Percentiles rank a stretch among this genome's conserved stretches.
Conservation (phyloP, 1,140 invertebrate species). For the Drosophila persimilis region DNA sequence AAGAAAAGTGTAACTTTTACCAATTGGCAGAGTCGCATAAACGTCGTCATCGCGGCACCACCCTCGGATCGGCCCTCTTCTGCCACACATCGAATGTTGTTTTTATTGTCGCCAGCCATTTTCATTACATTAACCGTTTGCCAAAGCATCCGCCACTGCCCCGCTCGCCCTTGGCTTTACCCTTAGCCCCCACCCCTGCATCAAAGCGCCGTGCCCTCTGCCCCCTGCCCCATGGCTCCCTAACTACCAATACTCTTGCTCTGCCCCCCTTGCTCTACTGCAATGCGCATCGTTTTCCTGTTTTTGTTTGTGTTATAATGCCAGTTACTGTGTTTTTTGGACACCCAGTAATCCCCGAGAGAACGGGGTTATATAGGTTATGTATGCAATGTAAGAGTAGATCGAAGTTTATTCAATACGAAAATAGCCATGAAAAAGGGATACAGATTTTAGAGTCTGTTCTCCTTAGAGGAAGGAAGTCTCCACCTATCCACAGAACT, state of each 20-base stretch:
- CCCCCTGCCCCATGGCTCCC: no score
- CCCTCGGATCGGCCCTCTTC: conserved; percentile 1
- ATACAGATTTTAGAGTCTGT: no score
- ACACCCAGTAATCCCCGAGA: no score
- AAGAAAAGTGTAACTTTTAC: conserved; percentile 34
- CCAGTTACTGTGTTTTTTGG: conserved; percentile 43
- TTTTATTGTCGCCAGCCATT: conserved; percentile 72
- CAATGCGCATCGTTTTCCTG: conserved; percentile 40
- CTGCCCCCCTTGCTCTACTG: background rate
- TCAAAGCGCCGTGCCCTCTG: no score
- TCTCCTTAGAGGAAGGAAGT: no score
- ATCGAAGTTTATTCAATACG: no score
- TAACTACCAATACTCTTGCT: no score
- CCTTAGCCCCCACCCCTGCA: no score
- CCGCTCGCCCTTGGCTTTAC: background rate
- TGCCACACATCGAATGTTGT: conserved; percentile 53
- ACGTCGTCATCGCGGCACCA: background rate
- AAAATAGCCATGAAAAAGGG: no score
- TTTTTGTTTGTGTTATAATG: conserved; percentile 53
- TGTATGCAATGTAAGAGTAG: no score
- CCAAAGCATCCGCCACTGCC: conserved; percentile 27
- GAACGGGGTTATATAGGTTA: no score
- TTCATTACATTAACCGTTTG: conserved; percentile 77
- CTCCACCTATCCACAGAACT: no score
- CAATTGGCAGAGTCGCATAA: conserved; percentile 22